Evolutionary conservation across 2,888 invertebrate species (phyloP), one percentile per base, ranked within the genome.

Genomic region (Rhagium mordax): DNA sequence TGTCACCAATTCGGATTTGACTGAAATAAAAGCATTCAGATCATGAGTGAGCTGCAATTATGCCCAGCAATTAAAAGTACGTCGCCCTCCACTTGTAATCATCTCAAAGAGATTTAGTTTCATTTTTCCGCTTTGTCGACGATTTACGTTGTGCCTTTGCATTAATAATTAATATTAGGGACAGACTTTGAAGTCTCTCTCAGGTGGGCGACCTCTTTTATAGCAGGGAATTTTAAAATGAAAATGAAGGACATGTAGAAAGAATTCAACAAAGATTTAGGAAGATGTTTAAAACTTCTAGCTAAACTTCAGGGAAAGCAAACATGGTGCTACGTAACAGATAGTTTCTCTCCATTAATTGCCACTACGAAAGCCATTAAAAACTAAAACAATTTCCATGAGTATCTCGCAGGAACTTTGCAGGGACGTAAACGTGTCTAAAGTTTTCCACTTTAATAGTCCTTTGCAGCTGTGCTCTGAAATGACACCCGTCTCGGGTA

Each of bases 401-500:
- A 41, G 13, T 41, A 41, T n/a, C n/a, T 41, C 41, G n/a, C n/a
- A 41, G 13, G 10, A 33, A 33, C 13, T 33, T 33, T 33, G 1
- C 33, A 33, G 13, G 5, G n/a, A 15, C 41, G 10, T 41, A n/a
- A 41, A n/a, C 13, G n/a, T 41, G 13, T n/a, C 27, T 13, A 24
- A 59, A 59, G 18, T 59, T 59, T 33, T 59, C 59, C 18, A 59
- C 59, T 33, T 29, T 29, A 59, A 13, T 59, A 24, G 59, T 59
- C 59, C 13, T 18, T 33, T 59, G 59, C 59, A 59, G 33, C 59
- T 33, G 59, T 16, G 15, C 33, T 3, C 41, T 15, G n/a, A n/a
- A 41, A 41, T 41, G n/a, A 4, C n/a, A 41, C 2, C 2, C 41
- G 41, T n/a, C 4, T 10, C 5, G n/a, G n/a, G 41, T 41, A 41